Conservation (phyloP, 2,888 invertebrate species). For the Amblyjoppa proteus region DNA sequence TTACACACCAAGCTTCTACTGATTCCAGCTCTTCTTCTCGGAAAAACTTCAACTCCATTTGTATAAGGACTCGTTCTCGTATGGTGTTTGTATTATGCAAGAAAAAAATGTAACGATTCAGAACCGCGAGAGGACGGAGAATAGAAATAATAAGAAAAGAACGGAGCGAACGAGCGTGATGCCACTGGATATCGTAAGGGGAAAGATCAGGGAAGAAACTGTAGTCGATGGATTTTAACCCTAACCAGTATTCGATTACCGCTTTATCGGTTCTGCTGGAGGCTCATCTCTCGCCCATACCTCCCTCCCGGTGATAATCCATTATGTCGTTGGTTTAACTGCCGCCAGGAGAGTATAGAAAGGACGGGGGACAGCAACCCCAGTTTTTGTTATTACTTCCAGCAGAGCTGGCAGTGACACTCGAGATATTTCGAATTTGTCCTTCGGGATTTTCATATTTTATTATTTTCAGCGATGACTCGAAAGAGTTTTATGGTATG, state of each 20-base stretch:
- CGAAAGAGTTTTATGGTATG: background rate
- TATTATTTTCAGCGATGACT: background rate
- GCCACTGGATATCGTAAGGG: slow-evolving; percentile 59
- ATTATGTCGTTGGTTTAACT: slow-evolving; percentile 75
- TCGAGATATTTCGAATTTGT: slow-evolving; percentile 81
- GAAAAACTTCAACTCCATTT: background rate
- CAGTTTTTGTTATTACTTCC: slow-evolving; percentile 66
- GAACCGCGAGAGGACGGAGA: slow-evolving; percentile 1
- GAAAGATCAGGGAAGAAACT: slow-evolving; percentile 63
- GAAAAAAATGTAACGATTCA: slow-evolving; percentile 32
- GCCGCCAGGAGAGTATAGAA: slow-evolving; percentile 17
- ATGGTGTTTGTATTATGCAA: background rate
- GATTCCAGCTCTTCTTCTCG: slow-evolving; percentile 5
- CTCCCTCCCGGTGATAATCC: slow-evolving; percentile 77
- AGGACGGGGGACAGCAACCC: slow-evolving; percentile 21
- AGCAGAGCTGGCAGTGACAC: slow-evolving; percentile 76
- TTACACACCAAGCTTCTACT: slow-evolving; percentile 20
- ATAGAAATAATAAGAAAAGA: slow-evolving; percentile 16
- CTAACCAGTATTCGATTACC: slow-evolving; percentile 81
- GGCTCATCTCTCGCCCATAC: slow-evolving; percentile 44
- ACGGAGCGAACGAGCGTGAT: slow-evolving; percentile 56
- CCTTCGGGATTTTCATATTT: slow-evolving; percentile 71
- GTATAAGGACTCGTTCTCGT: slow-evolving; percentile 26
- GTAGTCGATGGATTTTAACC: slow-evolving; percentile 81
- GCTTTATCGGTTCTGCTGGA: slow-evolving; percentile 68